phyloP scores from a whole-genome alignment of 2,797 vertebrate genomes.

The Cryptoprocta ferox region DNA sequence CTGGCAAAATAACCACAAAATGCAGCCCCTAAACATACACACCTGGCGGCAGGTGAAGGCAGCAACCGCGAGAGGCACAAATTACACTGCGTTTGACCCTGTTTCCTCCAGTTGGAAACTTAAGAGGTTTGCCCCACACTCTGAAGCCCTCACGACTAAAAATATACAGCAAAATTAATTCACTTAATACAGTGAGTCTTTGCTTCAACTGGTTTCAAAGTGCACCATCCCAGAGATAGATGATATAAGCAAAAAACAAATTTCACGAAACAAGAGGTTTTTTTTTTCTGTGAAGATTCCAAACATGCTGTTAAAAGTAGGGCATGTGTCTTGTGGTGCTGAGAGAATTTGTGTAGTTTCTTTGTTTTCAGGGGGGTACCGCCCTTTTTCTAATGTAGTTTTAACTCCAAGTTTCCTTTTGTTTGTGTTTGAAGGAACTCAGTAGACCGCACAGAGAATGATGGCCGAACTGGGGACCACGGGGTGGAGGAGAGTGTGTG shows the following conservation, averaged over 20 bases:
- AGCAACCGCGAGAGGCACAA: neutral
- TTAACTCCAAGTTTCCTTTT: neutral
- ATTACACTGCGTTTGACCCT: neutral
- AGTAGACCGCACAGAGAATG: neutral
- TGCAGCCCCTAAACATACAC: neutral
- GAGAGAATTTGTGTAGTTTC: neutral
- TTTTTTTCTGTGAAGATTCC: neutral
- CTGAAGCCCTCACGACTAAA: neutral
- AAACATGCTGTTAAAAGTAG: neutral
- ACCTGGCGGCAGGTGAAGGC: neutral
- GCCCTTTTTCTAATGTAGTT: neutral
- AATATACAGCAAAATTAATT: neutral
- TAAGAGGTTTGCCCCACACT: neutral
- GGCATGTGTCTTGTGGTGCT: neutral
- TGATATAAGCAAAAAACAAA: neutral
- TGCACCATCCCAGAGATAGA: neutral
- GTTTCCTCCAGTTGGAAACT: neutral
- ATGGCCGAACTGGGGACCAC: too few relatives aligned
- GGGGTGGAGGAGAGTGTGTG: neutral
- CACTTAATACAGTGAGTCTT: neutral
- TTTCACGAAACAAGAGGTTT: neutral
- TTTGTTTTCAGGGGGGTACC: neutral
- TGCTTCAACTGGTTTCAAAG: neutral
- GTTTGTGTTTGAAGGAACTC: neutral
- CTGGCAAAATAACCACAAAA: conserved; percentile 25